Conservation (phyloP, 2,113 vertebrate genomes). For the Morone saxatilis region DNA sequence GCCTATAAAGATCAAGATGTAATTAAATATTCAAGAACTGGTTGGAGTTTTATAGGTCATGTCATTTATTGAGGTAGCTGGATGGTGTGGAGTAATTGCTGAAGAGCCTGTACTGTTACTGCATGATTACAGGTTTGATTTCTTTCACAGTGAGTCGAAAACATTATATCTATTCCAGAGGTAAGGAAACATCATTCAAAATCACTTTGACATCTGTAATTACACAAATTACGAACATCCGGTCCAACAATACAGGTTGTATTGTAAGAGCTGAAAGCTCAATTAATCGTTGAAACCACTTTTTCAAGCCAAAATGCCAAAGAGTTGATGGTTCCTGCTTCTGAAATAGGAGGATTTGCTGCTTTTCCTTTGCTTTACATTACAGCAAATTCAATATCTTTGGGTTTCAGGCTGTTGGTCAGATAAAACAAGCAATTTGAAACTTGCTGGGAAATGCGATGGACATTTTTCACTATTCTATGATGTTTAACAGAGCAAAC, state of each 20-base stretch:
- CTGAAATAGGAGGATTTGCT: not conserved
- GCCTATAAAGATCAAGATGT: conserved; percentile 54
- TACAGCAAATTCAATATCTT: not conserved
- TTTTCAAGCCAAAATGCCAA: not conserved
- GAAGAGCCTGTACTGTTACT: not conserved
- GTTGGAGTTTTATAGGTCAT: conserved; percentile 59
- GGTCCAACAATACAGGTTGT: not conserved
- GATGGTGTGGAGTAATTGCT: not conserved
- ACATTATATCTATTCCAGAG: not conserved
- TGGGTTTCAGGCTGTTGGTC: not conserved
- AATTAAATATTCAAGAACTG: conserved; percentile 63
- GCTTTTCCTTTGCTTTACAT: not conserved
- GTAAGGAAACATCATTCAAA: not conserved
- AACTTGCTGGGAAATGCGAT: too few relatives aligned
- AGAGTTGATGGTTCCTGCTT: not conserved
- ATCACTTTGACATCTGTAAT: not conserved
- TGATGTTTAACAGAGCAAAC: not conserved
- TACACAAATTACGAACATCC: not conserved
- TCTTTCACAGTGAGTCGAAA: not conserved
- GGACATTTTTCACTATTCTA: not conserved
- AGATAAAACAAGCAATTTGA: not conserved
- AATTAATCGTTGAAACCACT: not conserved
- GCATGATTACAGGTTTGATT: not conserved
- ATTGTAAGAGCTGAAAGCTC: too few relatives aligned
- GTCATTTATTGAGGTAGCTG: conserved; percentile 47